Conservation (phyloP, 2,888 invertebrate species). For the Polyommatus icarus region DNA sequence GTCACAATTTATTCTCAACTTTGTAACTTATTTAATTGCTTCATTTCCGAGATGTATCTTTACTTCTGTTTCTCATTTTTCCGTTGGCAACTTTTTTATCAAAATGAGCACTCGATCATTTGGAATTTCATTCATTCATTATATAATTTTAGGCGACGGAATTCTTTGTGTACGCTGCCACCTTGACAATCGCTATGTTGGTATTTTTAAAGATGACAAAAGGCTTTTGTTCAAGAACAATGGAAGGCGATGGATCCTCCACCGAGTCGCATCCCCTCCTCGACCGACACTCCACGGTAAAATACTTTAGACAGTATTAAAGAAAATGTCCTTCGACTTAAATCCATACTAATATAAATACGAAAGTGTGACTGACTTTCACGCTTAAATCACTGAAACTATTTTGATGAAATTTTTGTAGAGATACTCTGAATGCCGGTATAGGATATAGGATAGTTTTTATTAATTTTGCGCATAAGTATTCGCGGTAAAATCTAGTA, state of each 20-base stretch:
- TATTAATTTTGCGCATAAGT: background rate
- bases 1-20: background rate
- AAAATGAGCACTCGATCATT: constrained; percentile 1
- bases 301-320: constrained; percentile 28
- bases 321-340: background rate
- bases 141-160: constrained; percentile 82
- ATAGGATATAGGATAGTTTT: too few species aligned
- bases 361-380: background rate
- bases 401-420: too few species aligned
- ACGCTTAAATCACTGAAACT: too few species aligned
- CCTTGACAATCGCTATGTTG: constrained; percentile 85
- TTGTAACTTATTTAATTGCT: background rate
- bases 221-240: constrained; percentile 63
- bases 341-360: background rate
- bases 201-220: constrained; percentile 80
- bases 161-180: constrained; percentile 86
- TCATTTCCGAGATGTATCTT: background rate
- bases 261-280: constrained; percentile 65
- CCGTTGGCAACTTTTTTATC: background rate
- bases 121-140: constrained; percentile 2
- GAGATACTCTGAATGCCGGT: background rate
- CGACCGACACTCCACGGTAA: constrained; percentile 62
- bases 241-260: constrained; percentile 66
- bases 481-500: background rate
- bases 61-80: background rate